Evolutionary conservation across 2,797 vertebrate species (phyloP), one percentile per base, ranked within the genome.

Genomic region (Urophycis tenuis): DNA sequence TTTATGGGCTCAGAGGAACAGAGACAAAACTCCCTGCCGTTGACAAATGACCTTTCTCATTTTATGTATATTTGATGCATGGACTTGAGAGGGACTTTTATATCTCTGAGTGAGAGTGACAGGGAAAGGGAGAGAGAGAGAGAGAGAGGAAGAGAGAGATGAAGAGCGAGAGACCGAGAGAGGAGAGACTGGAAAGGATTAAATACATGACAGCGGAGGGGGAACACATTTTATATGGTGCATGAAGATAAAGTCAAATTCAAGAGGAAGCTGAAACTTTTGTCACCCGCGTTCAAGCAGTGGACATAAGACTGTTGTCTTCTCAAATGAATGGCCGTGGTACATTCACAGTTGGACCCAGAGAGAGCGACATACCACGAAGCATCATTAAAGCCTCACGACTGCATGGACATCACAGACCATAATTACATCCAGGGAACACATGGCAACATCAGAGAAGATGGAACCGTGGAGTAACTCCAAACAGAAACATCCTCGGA

Each of bases 361-460:
- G 22, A 25, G 53, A 60, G 53, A 60, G 17, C 17, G 1, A 45
- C 5, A 3, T 14, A 64, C 60, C 60, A 64, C 60, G 11, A 64
- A n/a, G 60, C 25, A n/a, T 64, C 8, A 64, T 22, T 25, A 29
- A 36, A 36, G 36, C 41, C 25, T 25, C 25, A 64, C 25, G n/a
- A 64, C 22, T 29, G 60, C 7, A 30, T 29, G 11, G 17, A 67
- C n/a, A 25, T 25, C 25, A 67, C 70, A 31, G 31, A 31, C 25
- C 80, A 67, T 78, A 78, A 79, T 79, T 17, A 60, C 74, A 3
- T 73, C 29, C 9, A 75, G 39, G 67, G 75, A 74, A 81, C 49
- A 64, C 41, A 76, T 36, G 77, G 77, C 78, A 77, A 79, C 53
- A 83, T 77, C 69, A 83, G 77, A 75, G 78, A 87, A 80, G 78